These are phyloP conservation scores for Alligator mississippiensis DNA, from an alignment of 2,113 vertebrate genomes.

Conservation along the genomic window DNA sequence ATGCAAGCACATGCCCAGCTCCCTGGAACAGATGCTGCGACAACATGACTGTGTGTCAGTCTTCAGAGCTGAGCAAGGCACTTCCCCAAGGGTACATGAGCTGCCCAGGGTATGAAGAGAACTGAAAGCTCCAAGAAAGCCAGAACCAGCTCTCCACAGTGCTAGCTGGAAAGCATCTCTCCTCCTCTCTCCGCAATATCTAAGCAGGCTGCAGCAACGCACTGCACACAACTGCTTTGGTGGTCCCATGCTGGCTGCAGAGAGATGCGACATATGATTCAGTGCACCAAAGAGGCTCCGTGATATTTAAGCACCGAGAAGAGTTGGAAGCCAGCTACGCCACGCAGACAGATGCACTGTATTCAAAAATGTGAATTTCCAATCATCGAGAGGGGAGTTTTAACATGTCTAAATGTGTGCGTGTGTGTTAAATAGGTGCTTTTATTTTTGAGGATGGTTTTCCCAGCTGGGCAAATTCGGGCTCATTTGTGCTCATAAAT, in stretches of 20 bases:
- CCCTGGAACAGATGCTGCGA: not conserved
- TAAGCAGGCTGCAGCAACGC: not conserved
- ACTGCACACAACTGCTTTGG: not conserved
- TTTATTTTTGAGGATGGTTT: not conserved
- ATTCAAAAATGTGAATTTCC: no score
- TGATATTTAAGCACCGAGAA: not conserved
- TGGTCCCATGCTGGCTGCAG: not conserved
- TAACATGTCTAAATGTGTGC: no score
- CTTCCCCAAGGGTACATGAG: not conserved
- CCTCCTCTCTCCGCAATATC: not conserved
- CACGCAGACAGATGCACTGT: not conserved
- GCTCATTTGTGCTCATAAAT: not conserved
- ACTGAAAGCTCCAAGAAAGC: no score
- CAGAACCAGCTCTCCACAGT: no score
- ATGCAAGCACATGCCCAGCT: accelerated
- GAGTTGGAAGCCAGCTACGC: not conserved
- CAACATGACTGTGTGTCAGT: no score
- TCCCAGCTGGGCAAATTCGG: not conserved
- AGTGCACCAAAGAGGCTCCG: not conserved
- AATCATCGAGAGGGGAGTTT: not conserved
- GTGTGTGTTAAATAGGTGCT: not conserved
- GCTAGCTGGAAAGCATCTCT: not conserved
- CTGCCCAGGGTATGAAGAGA: not conserved
- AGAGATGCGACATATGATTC: not conserved
- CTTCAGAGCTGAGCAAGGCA: not conserved